phyloP scores from a whole-genome alignment of 2,888 invertebrate species.

The Scaptomyza cyrtandrae region DNA sequence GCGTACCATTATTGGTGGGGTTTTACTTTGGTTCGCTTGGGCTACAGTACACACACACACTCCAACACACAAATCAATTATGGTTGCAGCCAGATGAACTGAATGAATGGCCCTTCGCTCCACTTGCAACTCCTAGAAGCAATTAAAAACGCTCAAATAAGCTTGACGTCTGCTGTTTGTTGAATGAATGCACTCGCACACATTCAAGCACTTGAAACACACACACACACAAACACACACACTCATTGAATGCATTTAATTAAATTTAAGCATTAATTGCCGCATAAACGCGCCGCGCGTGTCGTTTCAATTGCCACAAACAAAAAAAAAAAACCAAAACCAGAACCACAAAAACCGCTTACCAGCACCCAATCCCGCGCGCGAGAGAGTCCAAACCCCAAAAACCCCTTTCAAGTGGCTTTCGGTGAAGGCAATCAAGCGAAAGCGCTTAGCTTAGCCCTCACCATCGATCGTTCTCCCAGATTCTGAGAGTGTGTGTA shows the following conservation, averaged over 20 bases:
- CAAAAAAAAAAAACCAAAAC: too few species aligned
- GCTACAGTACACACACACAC: too few species aligned
- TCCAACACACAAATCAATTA: conserved; percentile 66
- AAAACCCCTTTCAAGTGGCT: conserved; percentile 74
- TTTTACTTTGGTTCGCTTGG: background rate
- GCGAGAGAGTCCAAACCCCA: too few species aligned
- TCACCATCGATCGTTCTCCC: background rate
- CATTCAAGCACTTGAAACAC: conserved; percentile 8
- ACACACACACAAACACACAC: conserved; percentile 1
- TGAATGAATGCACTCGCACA: conserved; percentile 45
- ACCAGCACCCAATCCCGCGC: conserved; percentile 1
- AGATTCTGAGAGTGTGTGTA: conserved; percentile 26
- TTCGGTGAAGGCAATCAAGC: conserved; percentile 45
- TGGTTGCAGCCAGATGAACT: conserved; percentile 21
- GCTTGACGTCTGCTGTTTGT: conserved; percentile 4
- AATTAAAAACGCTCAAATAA: conserved; percentile 43
- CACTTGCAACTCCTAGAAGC: conserved; percentile 42
- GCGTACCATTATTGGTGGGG: background rate
- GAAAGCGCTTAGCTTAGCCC: conserved; percentile 28
- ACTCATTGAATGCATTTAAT: conserved; percentile 68
- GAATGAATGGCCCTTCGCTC: conserved; percentile 8
- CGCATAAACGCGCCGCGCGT: conserved; percentile 69
- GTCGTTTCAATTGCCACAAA: conserved; percentile 70
- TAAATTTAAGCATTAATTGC: conserved; percentile 78
- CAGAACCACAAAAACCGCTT: too few species aligned